Evolutionary conservation across 2,113 vertebrate species (phyloP).

Genomic region (Melospiza georgiana): DNA sequence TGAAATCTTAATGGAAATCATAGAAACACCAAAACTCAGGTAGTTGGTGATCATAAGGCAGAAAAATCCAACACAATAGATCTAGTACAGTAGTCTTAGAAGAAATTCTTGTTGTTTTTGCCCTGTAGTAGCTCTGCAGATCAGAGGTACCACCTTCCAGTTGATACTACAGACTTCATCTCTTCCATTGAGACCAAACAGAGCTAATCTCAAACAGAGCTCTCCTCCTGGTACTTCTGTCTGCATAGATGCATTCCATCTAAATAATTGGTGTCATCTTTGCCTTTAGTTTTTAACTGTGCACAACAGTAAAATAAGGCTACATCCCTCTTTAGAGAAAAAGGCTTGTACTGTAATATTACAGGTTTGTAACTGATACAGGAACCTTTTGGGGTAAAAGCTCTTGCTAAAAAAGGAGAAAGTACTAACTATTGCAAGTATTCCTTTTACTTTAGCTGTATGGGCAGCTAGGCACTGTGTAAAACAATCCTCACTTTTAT

Average conservation of each 20-base stretch:
- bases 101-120: neutral
- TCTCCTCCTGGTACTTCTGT: neutral
- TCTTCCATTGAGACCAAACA: neutral
- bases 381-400: neutral
- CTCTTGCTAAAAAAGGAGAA: neutral
- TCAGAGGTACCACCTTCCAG: neutral
- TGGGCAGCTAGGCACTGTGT: neutral
- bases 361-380: neutral
- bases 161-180: neutral
- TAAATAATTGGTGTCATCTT: neutral
- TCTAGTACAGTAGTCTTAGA: neutral
- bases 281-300: neutral
- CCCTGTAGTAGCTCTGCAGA: neutral
- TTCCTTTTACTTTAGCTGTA: neutral
- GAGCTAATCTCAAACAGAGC: neutral
- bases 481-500: neutral
- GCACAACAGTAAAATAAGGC: neutral
- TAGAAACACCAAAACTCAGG: neutral
- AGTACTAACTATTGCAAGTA: neutral
- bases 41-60: neutral
- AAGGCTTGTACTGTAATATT: neutral
- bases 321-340: neutral
- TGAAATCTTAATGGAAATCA: neutral
- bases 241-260: neutral
- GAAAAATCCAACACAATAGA: neutral